Evolutionary conservation across 2,888 invertebrate genomes (phyloP).

Genomic region (Plusia festucae): DNA sequence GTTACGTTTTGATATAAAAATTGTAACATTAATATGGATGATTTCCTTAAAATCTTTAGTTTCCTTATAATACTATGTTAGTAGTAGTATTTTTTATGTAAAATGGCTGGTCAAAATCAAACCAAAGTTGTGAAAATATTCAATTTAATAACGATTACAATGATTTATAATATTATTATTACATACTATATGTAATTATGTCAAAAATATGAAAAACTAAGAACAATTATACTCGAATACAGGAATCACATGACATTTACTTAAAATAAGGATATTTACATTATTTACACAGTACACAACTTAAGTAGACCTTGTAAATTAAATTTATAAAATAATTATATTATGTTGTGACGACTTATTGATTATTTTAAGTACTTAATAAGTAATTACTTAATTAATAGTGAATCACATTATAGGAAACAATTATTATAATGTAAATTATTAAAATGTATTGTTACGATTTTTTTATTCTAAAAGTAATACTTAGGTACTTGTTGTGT

Average conservation of each 20-base stretch:
- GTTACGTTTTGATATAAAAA: too few relatives aligned
- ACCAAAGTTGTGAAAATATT: slow-evolving; percentile 6
- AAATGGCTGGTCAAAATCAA: slow-evolving; percentile 5
- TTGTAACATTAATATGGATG: too few relatives aligned
- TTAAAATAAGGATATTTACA: slow-evolving; percentile 76
- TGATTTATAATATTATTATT: slow-evolving; percentile 25
- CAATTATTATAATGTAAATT: slow-evolving; percentile 30
- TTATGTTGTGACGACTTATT: slow-evolving; percentile 77
- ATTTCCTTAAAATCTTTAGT: too few relatives aligned
- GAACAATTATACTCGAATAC: slow-evolving; percentile 34
- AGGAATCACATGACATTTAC: slow-evolving; percentile 61
- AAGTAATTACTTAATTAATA: slow-evolving; percentile 39
- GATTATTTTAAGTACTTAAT: slow-evolving; percentile 62
- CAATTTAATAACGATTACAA: slow-evolving; percentile 23
- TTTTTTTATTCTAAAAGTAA: slow-evolving; percentile 24
- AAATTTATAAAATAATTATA: slow-evolving; percentile 50
- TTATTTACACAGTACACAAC: slow-evolving; percentile 83
- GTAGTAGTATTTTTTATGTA: too few relatives aligned
- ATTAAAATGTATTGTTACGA: slow-evolving; percentile 12
- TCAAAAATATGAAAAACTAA: slow-evolving; percentile 21
- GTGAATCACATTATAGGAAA: slow-evolving; percentile 50
- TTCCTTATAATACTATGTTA: too few relatives aligned
- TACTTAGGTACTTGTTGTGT: slow-evolving; percentile 40
- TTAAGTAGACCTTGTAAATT: slow-evolving; percentile 78
- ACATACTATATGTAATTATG: slow-evolving; percentile 24